Percentiles rank a stretch among this genome's conserved stretches.
phyloP scores from a whole-genome alignment of 2,113 vertebrate genomes.

The Hippopotamus amphibius region DNA sequence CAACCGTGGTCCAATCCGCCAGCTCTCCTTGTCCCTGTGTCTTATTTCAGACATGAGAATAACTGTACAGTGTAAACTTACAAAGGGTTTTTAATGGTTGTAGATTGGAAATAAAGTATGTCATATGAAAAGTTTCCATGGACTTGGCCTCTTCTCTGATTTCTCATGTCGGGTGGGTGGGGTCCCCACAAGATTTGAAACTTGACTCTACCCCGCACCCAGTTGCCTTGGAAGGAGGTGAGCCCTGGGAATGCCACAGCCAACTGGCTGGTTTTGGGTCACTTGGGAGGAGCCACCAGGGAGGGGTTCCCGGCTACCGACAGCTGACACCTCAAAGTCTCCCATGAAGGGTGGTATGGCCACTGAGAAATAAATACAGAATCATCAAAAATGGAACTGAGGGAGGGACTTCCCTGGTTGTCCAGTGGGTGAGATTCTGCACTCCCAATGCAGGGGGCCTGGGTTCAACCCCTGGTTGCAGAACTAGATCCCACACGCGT shows the following conservation, averaged over 20 bases:
- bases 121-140: constrained; percentile 72
- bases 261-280: neutral
- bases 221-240: neutral
- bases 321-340: constrained; percentile 15
- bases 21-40: constrained; percentile 71
- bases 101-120: constrained; percentile 85
- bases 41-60: constrained; percentile 76
- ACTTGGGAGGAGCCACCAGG: neutral
- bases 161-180: neutral
- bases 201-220: neutral
- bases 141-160: constrained; percentile 55
- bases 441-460: too few relatives aligned
- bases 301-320: neutral
- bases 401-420: too few relatives aligned
- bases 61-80: constrained; percentile 84
- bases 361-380: constrained; percentile 34
- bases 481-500: too few relatives aligned
- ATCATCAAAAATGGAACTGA: neutral
- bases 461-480: too few relatives aligned
- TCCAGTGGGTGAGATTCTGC: too few relatives aligned
- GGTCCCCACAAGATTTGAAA: neutral
- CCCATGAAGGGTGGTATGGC: neutral
- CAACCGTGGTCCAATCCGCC: constrained; percentile 58
- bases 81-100: constrained; percentile 83
- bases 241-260: neutral